A percentile compares a stretch with the other conserved stretches of the same genome.
Conservation (phyloP, 2,113 vertebrate genomes). For the Toxotes chatareus region DNA sequence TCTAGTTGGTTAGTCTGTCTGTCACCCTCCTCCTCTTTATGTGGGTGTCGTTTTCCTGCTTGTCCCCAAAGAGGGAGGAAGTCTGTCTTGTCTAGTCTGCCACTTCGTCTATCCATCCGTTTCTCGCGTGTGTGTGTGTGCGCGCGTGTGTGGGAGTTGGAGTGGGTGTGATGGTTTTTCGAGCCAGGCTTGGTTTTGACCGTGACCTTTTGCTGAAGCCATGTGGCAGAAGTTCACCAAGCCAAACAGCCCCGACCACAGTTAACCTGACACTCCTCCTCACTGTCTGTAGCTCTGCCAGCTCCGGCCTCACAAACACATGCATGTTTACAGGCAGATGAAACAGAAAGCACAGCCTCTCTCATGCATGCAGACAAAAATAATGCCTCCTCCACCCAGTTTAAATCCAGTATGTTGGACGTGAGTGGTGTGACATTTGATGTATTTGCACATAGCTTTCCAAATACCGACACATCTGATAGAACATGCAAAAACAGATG, state of each 20-base stretch:
- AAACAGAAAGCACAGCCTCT: conserved; percentile 55
- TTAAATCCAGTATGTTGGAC: conserved; percentile 18
- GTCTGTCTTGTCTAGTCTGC: conserved; percentile 51
- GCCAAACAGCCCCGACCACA: conserved; percentile 64
- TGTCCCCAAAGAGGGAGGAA: conserved; percentile 56
- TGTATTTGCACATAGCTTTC: not conserved
- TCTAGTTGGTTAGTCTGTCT: conserved; percentile 44
- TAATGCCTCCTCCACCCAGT: not conserved
- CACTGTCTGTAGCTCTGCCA: conserved; percentile 64
- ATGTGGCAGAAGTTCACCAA: conserved; percentile 74
- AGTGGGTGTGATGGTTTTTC: conserved; percentile 67
- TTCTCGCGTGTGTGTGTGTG: conserved; percentile 23
- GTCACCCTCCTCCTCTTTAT: conserved; percentile 53
- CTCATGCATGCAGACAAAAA: conserved; percentile 31
- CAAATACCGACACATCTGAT: conserved; percentile 10
- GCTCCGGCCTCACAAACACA: conserved; percentile 39
- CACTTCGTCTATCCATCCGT: conserved; percentile 27
- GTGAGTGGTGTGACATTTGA: not conserved
- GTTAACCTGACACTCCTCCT: conserved; percentile 60
- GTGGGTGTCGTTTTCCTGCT: conserved; percentile 55
- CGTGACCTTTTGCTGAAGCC: conserved; percentile 79
- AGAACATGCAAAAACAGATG: not conserved
- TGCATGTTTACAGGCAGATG: conserved; percentile 53
- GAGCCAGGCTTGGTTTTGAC: conserved; percentile 67
- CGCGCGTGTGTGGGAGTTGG: conserved; percentile 48